These are phyloP conservation scores for Brachyhypopomus occidentalis DNA, from an alignment of 2,113 vertebrate species.

Conservation along the genomic window DNA sequence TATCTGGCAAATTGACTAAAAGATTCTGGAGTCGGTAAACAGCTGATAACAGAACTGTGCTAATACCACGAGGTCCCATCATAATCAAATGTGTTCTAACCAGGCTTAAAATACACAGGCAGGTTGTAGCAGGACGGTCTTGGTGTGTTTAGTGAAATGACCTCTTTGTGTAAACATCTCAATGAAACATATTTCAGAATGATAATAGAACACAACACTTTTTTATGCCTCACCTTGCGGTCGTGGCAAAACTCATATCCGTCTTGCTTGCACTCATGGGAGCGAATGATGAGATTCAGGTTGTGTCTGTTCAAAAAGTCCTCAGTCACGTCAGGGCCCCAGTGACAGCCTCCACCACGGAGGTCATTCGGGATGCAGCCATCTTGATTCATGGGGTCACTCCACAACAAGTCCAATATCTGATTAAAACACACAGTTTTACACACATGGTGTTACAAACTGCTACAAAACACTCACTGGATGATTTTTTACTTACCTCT, in stretches of 20 bases:
- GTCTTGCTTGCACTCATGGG: conserved; percentile 92
- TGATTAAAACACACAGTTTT: conserved; percentile 50
- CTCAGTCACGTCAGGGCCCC: conserved; percentile 87
- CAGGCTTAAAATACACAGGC: too few relatives aligned
- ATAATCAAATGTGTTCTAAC: too few relatives aligned
- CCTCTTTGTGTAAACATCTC: not conserved
- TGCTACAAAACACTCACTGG: too few relatives aligned
- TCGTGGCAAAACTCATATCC: conserved; percentile 94
- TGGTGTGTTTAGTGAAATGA: not conserved
- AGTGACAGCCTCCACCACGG: conserved; percentile 90
- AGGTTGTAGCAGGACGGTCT: not conserved
- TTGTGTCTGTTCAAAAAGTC: conserved; percentile 80
- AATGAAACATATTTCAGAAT: not conserved
- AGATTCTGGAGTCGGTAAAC: too few relatives aligned
- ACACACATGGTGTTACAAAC: not conserved
- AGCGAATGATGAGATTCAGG: conserved; percentile 88
- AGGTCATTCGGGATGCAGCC: conserved; percentile 85
- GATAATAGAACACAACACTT: not conserved
- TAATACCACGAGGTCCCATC: too few relatives aligned
- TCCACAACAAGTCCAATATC: conserved; percentile 93
- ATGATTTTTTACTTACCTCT: too few relatives aligned
- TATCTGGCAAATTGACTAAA: too few relatives aligned
- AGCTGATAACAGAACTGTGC: too few relatives aligned
- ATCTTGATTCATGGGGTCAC: conserved; percentile 84
- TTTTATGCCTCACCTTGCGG: conserved; percentile 77